Conservation (phyloP, 2,797 vertebrate genomes). For the Pangasius krempfi region DNA sequence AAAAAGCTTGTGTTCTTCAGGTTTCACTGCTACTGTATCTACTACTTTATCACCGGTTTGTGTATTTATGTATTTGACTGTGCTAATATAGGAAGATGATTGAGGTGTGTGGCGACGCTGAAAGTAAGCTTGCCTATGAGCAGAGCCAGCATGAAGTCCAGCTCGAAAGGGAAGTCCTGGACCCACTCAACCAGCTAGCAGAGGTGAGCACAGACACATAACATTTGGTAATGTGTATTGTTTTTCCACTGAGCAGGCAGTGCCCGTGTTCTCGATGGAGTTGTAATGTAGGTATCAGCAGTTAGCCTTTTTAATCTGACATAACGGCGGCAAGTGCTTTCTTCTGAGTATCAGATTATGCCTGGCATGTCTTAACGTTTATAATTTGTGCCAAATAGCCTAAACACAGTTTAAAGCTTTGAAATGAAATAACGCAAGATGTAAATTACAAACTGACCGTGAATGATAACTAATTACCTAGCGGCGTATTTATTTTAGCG, state of each 20-base stretch:
- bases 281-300: neutral
- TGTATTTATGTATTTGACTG: slow-evolving; percentile 42
- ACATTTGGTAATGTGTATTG: neutral
- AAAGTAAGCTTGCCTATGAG: slow-evolving; percentile 85
- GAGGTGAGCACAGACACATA: slow-evolving; percentile 70
- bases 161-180: slow-evolving; percentile 87
- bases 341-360: neutral
- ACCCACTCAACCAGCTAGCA: slow-evolving; percentile 83
- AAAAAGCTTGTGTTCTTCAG: neutral
- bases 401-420: neutral
- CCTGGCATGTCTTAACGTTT: neutral
- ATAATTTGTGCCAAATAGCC: neutral
- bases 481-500: neutral
- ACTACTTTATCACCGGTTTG: neutral
- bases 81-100: slow-evolving; percentile 86
- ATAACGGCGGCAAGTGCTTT: neutral
- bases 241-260: neutral
- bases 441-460: neutral
- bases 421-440: neutral
- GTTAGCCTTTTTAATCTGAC: neutral
- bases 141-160: slow-evolving; percentile 89
- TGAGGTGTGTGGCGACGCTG: slow-evolving; percentile 89
- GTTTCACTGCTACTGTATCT: neutral
- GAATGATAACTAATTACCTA: neutral
- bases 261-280: neutral